Conservation (phyloP, 2,888 invertebrate genomes). For the Antitype chi region DNA sequence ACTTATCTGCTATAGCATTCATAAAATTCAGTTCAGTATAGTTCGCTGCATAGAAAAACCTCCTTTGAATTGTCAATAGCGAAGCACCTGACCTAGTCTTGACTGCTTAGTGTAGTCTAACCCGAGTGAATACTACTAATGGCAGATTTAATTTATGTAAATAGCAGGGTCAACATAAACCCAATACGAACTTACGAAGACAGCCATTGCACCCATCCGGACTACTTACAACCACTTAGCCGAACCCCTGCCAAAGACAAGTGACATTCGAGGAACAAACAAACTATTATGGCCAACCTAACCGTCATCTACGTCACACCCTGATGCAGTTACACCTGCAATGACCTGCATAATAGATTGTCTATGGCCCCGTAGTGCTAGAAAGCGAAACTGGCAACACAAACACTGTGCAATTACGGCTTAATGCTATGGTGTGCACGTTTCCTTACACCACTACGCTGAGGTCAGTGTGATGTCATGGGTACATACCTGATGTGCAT, state of each 20-base stretch:
- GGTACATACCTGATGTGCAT: constrained; percentile 34
- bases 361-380: constrained; percentile 33
- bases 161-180: background rate
- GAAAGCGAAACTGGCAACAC: constrained; percentile 51
- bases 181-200: background rate
- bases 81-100: background rate
- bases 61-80: background rate
- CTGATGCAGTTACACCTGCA: constrained; percentile 43
- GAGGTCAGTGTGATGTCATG: constrained; percentile 53
- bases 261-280: constrained; percentile 4
- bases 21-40: too few species aligned
- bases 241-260: constrained; percentile 12
- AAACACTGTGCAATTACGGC: constrained; percentile 36
- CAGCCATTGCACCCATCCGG: constrained; percentile 27
- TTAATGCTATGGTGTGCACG: constrained; percentile 51
- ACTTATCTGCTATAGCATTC: too few species aligned
- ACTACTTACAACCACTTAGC: constrained; percentile 32
- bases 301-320: constrained; percentile 29
- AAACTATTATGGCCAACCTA: constrained; percentile 11
- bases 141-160: constrained; percentile 23
- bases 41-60: background rate
- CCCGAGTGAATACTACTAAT: constrained; percentile 6
- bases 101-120: background rate
- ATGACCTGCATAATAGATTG: constrained; percentile 40
- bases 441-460: constrained; percentile 49